phyloP scores from a whole-genome alignment of 2,113 vertebrate genomes.

The Diglossa brunneiventris region DNA sequence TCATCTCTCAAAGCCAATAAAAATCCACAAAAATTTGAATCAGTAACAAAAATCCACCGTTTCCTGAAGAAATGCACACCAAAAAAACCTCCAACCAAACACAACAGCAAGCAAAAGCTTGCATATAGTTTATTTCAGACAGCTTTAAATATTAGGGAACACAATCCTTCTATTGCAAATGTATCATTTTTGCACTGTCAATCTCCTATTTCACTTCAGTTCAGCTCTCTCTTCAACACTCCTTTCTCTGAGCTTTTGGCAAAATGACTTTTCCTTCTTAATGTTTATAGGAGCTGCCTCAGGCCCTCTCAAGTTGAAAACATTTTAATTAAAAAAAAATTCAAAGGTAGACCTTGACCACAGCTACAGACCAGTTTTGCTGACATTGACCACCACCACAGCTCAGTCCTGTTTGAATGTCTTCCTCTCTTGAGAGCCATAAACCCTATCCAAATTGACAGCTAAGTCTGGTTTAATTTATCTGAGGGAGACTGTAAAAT shows the following conservation, averaged over 20 bases:
- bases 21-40: background rate
- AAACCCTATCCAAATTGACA: background rate
- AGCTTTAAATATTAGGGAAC: background rate
- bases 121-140: background rate
- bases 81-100: background rate
- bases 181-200: background rate
- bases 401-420: background rate
- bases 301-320: background rate
- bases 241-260: background rate
- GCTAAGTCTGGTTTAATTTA: background rate
- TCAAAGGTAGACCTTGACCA: background rate
- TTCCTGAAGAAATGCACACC: background rate
- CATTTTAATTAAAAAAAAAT: background rate
- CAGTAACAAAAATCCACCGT: background rate
- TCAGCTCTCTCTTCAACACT: background rate
- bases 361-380: background rate
- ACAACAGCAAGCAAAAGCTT: background rate
- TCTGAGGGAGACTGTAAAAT: background rate
- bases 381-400: background rate
- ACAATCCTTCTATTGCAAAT: background rate
- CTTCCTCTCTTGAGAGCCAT: background rate
- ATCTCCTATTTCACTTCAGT: background rate
- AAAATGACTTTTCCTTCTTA: background rate
- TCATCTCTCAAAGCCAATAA: background rate
- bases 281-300: background rate